These are phyloP conservation scores for Paracanthobrama guichenoti DNA, from an alignment of 2,113 vertebrate species.

Conservation along the genomic window DNA sequence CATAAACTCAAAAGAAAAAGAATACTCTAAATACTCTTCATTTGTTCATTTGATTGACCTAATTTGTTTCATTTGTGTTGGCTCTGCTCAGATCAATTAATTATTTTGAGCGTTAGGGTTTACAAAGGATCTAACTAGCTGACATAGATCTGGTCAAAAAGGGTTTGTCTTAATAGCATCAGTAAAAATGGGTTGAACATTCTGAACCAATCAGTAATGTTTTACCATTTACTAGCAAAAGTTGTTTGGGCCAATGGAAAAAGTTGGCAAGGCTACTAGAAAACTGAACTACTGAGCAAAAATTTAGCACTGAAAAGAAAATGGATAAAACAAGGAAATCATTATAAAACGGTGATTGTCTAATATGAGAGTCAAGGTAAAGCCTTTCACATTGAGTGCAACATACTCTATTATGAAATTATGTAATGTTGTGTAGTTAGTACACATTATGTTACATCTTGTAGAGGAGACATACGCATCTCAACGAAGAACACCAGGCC, in stretches of 20 bases:
- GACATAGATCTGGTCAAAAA: not conserved
- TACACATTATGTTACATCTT: not conserved
- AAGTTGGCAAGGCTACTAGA: not conserved
- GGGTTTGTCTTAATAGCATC: not conserved
- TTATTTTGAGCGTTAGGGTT: too few species aligned
- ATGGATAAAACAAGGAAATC: not conserved
- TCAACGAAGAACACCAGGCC: slow-evolving; percentile 14
- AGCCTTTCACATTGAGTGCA: not conserved
- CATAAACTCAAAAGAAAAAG: too few species aligned
- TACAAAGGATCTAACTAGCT: too few species aligned
- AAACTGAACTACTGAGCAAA: not conserved
- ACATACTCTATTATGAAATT: not conserved
- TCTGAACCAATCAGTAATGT: not conserved
- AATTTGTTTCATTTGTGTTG: too few species aligned
- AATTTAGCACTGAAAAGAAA: not conserved
- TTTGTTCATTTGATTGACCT: too few species aligned
- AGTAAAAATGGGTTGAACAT: not conserved
- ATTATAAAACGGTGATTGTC: not conserved
- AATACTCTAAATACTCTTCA: too few species aligned
- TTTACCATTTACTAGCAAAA: not conserved
- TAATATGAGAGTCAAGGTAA: not conserved
- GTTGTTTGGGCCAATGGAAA: not conserved
- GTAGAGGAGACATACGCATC: not conserved
- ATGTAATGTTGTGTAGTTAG: not conserved
- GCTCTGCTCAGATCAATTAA: too few species aligned